Evolutionary conservation across 2,797 vertebrate species (phyloP), one percentile per base, ranked within the genome.

Genomic region (Tokudaia tokunoshimensis): DNA sequence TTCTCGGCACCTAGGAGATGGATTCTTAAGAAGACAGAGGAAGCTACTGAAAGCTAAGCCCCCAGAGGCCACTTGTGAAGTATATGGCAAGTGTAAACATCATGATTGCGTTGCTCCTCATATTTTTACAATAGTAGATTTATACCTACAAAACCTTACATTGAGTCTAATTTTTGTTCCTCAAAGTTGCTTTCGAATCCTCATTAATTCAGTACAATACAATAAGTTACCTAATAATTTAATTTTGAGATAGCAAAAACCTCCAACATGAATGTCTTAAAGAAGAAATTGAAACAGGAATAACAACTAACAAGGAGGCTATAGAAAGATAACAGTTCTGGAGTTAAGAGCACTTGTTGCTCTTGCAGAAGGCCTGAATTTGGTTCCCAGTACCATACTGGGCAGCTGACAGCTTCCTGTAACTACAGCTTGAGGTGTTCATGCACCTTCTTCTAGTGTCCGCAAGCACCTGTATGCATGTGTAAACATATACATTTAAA

Each of bases 211-310:
- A 26, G 15, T 52, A 26, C 12, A 70, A 52, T n/a, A 52, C 6
- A 31, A 41, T n/a, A 55, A 8, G 29, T 80, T 41, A 91, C 34
- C 67, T 61, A 47, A 80, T 20, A 31, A 31, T 59, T 70, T 83
- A 13, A 91, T 52, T 96, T 96, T 81, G 85, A 92, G 83, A 89
- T 57, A 61, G 8, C 0, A 6, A 59, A 88, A 81, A 10, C 24
- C 34, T 57, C 3, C 34, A 70, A 83, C 13, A n/a, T 75, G 20
- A 6, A 85, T 91, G 65, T 94, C 26, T 79, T 92, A 19, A 1
- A 83, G 12, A 78, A 79, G 29, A 91, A 50, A 2, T 70, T 76
- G 22, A 83, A 95, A 94, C 82, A 59, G n/a, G 2, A 63, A 19
- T 41, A 70, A 52, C 20, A 52, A 9, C n/a, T 24, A 55, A 12